phyloP scores from a whole-genome alignment of 2,113 vertebrate genomes.

The Rhadina sibilatrix region DNA sequence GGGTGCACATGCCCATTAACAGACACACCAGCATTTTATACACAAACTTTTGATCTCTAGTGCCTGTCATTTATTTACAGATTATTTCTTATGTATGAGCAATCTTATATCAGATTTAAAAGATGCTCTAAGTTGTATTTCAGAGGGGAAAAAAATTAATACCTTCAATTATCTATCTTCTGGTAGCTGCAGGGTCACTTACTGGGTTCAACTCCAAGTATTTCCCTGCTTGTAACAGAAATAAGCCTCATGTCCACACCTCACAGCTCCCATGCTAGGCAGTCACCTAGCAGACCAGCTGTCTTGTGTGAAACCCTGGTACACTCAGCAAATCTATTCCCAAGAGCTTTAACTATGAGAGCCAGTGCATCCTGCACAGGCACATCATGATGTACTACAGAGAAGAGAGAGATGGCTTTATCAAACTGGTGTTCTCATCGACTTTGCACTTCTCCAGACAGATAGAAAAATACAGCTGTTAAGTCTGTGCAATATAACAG shows the following conservation, averaged over 20 bases:
- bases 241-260: constrained; percentile 50
- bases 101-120: neutral
- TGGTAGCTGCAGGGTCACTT: constrained; percentile 63
- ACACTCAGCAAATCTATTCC: constrained; percentile 59
- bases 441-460: neutral
- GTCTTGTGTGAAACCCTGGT: constrained; percentile 70
- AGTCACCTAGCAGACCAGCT: constrained; percentile 75
- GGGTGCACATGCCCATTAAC: neutral
- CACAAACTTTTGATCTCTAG: neutral
- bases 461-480: neutral
- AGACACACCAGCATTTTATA: neutral
- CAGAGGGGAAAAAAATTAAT: neutral
- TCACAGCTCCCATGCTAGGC: constrained; percentile 66
- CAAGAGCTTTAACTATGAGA: constrained; percentile 70
- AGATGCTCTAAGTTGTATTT: neutral
- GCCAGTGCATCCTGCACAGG: constrained; percentile 80
- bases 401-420: constrained; percentile 32
- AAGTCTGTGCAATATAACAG: neutral
- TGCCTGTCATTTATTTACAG: neutral
- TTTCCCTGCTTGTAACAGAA: constrained; percentile 73
- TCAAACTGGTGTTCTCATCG: neutral
- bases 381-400: constrained; percentile 73
- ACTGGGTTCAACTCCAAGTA: constrained; percentile 73
- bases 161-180: constrained; percentile 75
- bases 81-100: neutral